A percentile compares a stretch with the other conserved stretches of the same genome.
phyloP scores from a whole-genome alignment of 1,140 invertebrate species.

The Cheumatopsyche charites region DNA sequence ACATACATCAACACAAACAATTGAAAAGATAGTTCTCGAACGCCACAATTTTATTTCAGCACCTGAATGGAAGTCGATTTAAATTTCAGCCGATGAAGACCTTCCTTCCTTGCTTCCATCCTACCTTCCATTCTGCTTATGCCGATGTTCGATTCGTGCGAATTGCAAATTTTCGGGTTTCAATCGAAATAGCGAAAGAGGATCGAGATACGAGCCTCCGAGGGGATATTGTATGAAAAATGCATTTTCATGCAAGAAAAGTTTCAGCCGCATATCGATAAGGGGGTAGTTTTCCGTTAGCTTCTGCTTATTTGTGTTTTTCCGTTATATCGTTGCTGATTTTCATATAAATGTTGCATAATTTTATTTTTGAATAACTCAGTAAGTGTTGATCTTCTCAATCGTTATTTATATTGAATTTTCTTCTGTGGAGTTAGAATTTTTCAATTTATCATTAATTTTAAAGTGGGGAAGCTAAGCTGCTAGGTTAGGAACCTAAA shows the following conservation, averaged over 20 bases:
- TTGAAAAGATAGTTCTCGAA: neutral
- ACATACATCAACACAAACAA: neutral
- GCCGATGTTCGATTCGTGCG: slow-evolving; percentile 14
- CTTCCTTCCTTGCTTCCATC: neutral
- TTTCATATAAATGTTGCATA: neutral
- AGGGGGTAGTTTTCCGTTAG: neutral
- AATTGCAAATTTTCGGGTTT: slow-evolving; percentile 31
- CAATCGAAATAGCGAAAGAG: neutral
- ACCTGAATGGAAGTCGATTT: neutral
- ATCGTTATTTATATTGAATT: too few species aligned
- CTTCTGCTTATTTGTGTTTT: neutral
- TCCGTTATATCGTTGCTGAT: neutral
- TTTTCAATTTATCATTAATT: too few species aligned
- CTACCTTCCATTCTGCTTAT: neutral
- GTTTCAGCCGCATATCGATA: neutral
- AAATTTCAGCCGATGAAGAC: neutral
- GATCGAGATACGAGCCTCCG: slow-evolving; percentile 24
- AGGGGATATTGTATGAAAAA: slow-evolving; percentile 28
- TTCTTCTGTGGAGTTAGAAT: too few species aligned
- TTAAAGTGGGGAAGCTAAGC: too few species aligned
- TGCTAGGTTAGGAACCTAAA: too few species aligned
- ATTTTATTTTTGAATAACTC: neutral
- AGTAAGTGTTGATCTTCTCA: too few species aligned
- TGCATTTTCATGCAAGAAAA: slow-evolving; percentile 19
- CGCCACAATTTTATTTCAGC: neutral